Evolutionary conservation across 2,888 invertebrate species (phyloP), one percentile per base, ranked within the genome.

Genomic region (Lithophane socia): DNA sequence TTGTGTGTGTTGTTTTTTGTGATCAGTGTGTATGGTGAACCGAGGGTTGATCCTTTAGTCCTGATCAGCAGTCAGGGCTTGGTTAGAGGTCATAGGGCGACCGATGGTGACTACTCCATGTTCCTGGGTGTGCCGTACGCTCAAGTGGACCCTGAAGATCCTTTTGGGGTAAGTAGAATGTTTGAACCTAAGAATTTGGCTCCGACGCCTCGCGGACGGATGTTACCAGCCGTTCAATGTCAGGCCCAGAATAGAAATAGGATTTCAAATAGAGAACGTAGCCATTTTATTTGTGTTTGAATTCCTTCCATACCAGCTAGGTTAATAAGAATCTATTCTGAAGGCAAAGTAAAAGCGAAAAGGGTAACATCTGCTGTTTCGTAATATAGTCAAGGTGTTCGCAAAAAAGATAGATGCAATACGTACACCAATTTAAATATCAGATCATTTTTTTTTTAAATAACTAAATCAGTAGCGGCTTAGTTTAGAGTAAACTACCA

Each of bases 41-140:
- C 91, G 12, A 93, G 95, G 82, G 93, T 96, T 12, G 96, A 96
- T 83, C 96, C 96, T 0, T 87, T 96, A 54, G 96, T 96, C 18
- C 84, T 95, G 7, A 91, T 94, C 56, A 89, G 73, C 73, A 87
- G 91, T 12, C 96, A 96, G 89, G 96, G 96, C 2, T 80, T 96
- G 47, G 93, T 96, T 42, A 92, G 93, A 83, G 96, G 96, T 18
- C 91, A 92, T 58, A 95, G 89, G 75, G 93, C 95, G 0, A 88
- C 86, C 7, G 94, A 96, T 87, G 95, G 95, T 24, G 93, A 93
- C 56, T 96, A 96, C 69, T 95, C 96, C 0, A 88, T 90, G 65
- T 96, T 96, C 83, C 86, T 96, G 67, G 96, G 96, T 67, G 92
- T 96, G 74, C 96, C 96, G 9, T 96, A 96, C 80, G 96, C 96